Conservation (phyloP, 2,113 vertebrate genomes). For the Collichthys lucidus region DNA sequence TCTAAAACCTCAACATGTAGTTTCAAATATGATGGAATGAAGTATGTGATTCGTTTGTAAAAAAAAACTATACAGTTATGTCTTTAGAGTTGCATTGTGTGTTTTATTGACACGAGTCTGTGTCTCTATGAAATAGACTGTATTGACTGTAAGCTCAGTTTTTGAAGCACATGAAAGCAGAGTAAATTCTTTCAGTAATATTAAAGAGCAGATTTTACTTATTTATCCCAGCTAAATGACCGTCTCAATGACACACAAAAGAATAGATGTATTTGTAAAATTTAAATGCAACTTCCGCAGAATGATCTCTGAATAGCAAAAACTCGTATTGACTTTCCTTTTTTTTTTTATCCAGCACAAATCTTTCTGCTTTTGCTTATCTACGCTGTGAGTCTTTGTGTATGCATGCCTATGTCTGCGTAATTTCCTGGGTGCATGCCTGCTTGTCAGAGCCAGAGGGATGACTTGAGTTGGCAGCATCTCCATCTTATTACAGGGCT, state of each 20-base stretch:
- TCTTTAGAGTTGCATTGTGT: background rate
- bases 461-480: slow-evolving; percentile 65
- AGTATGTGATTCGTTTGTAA: too few species aligned
- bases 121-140: too few species aligned
- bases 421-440: slow-evolving; percentile 51
- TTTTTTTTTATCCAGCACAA: background rate
- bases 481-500: slow-evolving; percentile 63
- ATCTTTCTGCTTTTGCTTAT: slow-evolving; percentile 16
- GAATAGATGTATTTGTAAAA: background rate
- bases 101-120: background rate
- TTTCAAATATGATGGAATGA: too few species aligned
- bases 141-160: too few species aligned
- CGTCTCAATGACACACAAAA: background rate
- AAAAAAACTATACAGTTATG: too few species aligned
- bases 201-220: background rate
- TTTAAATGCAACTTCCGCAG: background rate
- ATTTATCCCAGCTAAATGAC: background rate
- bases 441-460: slow-evolving; percentile 56
- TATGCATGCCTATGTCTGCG: slow-evolving; percentile 20
- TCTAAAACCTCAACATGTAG: background rate
- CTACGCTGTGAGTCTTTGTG: slow-evolving; percentile 4
- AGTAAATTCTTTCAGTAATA: background rate
- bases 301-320: background rate
- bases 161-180: too few species aligned
- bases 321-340: background rate